Conservation (phyloP, 1,140 invertebrate genomes). For the Cotesia chilonis region DNA sequence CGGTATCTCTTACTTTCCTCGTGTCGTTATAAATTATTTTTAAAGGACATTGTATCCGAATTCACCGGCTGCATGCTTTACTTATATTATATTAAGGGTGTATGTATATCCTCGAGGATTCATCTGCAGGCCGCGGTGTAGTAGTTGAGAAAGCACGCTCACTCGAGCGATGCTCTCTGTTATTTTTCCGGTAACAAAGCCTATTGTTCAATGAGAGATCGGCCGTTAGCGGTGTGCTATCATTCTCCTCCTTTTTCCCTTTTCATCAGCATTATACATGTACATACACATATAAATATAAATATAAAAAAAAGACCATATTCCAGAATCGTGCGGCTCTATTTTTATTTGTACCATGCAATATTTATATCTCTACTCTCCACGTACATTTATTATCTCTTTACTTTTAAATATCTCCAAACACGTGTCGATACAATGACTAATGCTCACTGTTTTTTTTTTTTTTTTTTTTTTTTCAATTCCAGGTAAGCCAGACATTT, state of each 20-base stretch:
- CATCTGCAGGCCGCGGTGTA: background rate
- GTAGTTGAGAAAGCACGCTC: background rate
- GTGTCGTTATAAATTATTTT: slow-evolving; percentile 44
- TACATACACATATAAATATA: background rate
- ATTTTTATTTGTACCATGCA: background rate
- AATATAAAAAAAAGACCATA: background rate
- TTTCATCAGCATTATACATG: background rate
- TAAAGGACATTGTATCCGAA: slow-evolving; percentile 40
- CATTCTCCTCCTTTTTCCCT: slow-evolving; percentile 4
- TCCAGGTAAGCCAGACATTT: slow-evolving; percentile 37
- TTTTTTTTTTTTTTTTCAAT: slow-evolving; percentile 36
- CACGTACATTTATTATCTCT: background rate
- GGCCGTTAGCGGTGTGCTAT: slow-evolving; percentile 29
- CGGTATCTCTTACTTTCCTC: slow-evolving; percentile 14
- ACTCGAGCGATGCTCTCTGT: slow-evolving; percentile 31
- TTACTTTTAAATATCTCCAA: too few relatives aligned
- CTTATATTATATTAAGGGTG: too few relatives aligned
- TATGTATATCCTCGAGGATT: too few relatives aligned
- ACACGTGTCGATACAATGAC: slow-evolving; percentile 13
- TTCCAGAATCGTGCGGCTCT: background rate
- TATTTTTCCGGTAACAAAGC: slow-evolving; percentile 44
- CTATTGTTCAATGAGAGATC: slow-evolving; percentile 42
- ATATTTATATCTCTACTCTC: background rate
- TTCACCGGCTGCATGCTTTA: slow-evolving; percentile 12
- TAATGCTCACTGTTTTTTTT: slow-evolving; percentile 26